A percentile compares a stretch with the other conserved stretches of the same genome.
Conservation (phyloP, 2,888 invertebrate genomes). For the Eledona agricola region DNA sequence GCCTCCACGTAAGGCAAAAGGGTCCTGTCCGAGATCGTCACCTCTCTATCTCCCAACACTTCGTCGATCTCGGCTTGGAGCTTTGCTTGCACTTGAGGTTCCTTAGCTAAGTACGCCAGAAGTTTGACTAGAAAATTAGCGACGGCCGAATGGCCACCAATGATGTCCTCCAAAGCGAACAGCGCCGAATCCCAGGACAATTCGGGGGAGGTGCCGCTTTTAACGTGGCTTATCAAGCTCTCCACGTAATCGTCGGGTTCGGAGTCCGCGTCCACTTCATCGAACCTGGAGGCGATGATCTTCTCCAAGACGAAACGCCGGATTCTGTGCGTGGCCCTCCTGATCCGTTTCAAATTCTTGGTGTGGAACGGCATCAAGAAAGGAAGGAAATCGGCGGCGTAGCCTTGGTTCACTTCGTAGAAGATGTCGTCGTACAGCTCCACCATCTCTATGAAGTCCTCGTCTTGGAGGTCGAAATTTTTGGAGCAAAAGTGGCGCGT, state of each 20-base stretch:
- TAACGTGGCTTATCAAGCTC: slow-evolving; percentile 66
- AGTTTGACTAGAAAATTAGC: slow-evolving; percentile 70
- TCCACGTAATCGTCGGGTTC: slow-evolving; percentile 68
- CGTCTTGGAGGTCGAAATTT: slow-evolving; percentile 62
- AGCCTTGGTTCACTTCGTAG: slow-evolving; percentile 74
- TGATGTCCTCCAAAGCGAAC: slow-evolving; percentile 63
- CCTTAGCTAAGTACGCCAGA: slow-evolving; percentile 66
- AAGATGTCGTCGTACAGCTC: slow-evolving; percentile 71
- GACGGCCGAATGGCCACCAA: slow-evolving; percentile 71
- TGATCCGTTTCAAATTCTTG: slow-evolving; percentile 64
- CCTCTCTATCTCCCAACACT: slow-evolving; percentile 51
- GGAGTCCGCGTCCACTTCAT: slow-evolving; percentile 47
- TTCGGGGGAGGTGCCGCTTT: slow-evolving; percentile 57
- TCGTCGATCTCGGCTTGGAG: slow-evolving; percentile 67
- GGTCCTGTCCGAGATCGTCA: slow-evolving; percentile 61
- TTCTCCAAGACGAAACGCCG: slow-evolving; percentile 65
- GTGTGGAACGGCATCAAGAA: slow-evolving; percentile 67
- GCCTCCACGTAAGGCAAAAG: slow-evolving; percentile 70
- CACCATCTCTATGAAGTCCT: slow-evolving; percentile 64
- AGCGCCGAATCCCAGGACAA: slow-evolving; percentile 66
- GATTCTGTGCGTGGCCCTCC: slow-evolving; percentile 65
- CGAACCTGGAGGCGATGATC: slow-evolving; percentile 64
- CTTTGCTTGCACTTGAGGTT: slow-evolving; percentile 65
- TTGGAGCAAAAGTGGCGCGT: slow-evolving; percentile 69
- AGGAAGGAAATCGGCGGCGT: slow-evolving; percentile 73